Evolutionary conservation across 2,113 vertebrate genomes (phyloP).

Genomic region (Ariopsis seemanni): DNA sequence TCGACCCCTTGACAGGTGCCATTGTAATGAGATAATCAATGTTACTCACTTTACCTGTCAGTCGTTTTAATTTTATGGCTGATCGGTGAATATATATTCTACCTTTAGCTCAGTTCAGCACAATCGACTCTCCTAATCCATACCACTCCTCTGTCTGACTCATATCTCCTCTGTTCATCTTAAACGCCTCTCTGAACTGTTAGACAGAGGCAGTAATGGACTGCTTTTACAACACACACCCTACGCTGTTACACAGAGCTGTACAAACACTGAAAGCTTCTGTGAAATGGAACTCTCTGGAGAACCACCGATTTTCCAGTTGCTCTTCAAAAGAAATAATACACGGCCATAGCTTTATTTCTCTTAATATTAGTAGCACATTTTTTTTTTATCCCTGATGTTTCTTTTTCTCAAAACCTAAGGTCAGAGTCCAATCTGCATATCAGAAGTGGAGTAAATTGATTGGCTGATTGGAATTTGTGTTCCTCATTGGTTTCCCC

Average conservation of each 20-base stretch:
- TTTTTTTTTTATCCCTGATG: neutral
- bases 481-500: neutral
- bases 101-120: neutral
- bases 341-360: neutral
- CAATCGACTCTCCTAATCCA: neutral
- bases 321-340: neutral
- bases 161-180: neutral
- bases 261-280: neutral
- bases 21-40: too few relatives aligned
- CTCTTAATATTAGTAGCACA: neutral
- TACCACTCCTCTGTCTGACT: conserved; percentile 1
- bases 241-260: neutral
- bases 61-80: too few relatives aligned
- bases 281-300: neutral
- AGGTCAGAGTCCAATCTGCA: neutral
- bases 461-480: conserved; percentile 3
- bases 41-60: too few relatives aligned
- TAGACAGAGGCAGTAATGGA: neutral
- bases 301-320: neutral
- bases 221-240: neutral
- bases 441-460: neutral
- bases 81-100: too few relatives aligned
- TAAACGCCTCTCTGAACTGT: neutral
- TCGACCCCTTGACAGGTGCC: too few relatives aligned
- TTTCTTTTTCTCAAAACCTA: neutral